Conservation (phyloP, 2,113 vertebrate genomes). For the Promerops cafer region DNA sequence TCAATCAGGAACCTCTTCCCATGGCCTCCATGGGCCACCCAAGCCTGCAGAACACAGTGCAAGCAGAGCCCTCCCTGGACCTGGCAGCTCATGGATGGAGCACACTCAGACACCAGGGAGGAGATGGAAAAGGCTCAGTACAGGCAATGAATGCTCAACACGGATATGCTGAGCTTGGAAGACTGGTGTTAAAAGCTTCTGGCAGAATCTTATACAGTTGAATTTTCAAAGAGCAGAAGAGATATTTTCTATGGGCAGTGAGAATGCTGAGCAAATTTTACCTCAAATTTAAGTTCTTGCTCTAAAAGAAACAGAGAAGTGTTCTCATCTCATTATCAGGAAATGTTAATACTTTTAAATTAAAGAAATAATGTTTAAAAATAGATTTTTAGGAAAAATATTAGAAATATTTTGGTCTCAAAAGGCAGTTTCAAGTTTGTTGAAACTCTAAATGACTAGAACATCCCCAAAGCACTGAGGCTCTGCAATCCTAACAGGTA, state of each 20-base stretch:
- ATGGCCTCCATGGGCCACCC: background rate
- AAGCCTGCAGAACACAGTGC: background rate
- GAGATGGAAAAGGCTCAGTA: background rate
- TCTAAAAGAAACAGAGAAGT: background rate
- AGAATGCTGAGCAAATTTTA: background rate
- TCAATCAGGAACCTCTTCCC: accelerated
- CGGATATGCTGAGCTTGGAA: background rate
- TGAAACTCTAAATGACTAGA: background rate
- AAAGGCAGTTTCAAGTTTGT: background rate
- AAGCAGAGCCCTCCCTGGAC: background rate
- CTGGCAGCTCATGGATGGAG: background rate
- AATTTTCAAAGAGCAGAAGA: background rate
- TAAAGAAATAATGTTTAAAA: background rate
- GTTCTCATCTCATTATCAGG: background rate
- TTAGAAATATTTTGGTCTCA: background rate
- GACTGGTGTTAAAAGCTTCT: background rate
- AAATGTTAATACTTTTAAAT: background rate
- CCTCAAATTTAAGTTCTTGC: background rate
- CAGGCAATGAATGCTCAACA: background rate
- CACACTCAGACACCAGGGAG: background rate
- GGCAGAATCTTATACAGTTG: background rate
- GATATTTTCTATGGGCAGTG: background rate
- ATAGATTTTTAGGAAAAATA: background rate
- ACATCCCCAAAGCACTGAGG: background rate
- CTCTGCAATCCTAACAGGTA: background rate